Evolutionary conservation across 2,797 vertebrate genomes (phyloP).

Genomic region (Oreochromis mossambicus): DNA sequence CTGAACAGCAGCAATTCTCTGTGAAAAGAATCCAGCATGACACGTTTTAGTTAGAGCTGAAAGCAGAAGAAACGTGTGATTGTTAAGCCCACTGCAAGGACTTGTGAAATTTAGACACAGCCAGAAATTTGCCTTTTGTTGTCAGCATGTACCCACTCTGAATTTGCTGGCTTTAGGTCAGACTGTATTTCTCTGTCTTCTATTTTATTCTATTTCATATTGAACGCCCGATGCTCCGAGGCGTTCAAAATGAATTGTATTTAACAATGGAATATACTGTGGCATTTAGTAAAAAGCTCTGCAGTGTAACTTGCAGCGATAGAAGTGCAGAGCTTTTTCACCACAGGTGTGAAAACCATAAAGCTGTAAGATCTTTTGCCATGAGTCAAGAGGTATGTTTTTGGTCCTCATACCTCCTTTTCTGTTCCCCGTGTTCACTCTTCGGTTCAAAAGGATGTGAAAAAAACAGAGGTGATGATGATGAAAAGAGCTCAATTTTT

Average conservation of each 20-base stretch:
- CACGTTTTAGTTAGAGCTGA: slow-evolving; percentile 1
- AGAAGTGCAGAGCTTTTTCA: slow-evolving; percentile 2
- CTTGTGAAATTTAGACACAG: not conserved
- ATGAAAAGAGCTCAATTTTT: not conserved
- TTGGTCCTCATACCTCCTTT: too few species aligned
- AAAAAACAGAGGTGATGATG: not conserved
- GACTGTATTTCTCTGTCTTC: not conserved
- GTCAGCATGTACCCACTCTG: not conserved
- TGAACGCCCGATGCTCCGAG: not conserved
- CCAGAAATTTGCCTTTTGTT: slow-evolving; percentile 12
- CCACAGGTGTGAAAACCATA: not conserved
- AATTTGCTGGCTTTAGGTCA: not conserved
- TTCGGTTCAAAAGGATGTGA: not conserved
- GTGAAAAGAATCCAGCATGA: slow-evolving; percentile 25
- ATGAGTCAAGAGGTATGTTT: not conserved
- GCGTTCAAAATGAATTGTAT: not conserved
- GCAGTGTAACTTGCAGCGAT: not conserved
- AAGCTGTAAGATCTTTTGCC: not conserved
- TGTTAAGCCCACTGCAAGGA: not conserved
- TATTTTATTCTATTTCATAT: not conserved
- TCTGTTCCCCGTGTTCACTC: not conserved
- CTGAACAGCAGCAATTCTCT: slow-evolving; percentile 9
- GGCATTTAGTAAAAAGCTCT: not conserved
- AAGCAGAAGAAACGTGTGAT: slow-evolving; percentile 14
- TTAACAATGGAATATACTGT: not conserved